phyloP scores from a whole-genome alignment of 2,113 vertebrate species.

The Microcebus griseorufus region DNA sequence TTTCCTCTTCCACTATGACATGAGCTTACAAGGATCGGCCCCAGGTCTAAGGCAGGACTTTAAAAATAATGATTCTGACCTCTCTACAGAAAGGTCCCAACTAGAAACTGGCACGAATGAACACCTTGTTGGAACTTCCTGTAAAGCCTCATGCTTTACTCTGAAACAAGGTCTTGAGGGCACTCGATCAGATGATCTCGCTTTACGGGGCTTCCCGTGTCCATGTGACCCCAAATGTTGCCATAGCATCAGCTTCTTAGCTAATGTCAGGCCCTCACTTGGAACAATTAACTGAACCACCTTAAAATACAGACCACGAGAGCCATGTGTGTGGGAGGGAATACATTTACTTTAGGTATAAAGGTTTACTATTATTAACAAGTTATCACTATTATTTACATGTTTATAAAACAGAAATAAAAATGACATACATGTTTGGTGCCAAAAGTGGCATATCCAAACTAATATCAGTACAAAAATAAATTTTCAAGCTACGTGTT shows the following conservation, averaged over 20 bases:
- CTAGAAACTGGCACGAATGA: not conserved
- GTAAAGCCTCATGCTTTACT: not conserved
- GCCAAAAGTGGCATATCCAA: conserved; percentile 71
- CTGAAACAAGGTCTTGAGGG: not conserved
- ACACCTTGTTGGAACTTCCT: not conserved
- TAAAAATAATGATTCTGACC: not conserved
- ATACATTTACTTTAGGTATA: conserved; percentile 78
- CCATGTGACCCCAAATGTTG: not conserved
- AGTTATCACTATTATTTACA: conserved; percentile 80
- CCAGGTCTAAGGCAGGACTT: not conserved
- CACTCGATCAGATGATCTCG: rapidly evolving
- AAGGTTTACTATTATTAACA: conserved; percentile 78
- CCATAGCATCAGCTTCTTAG: not conserved
- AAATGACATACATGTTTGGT: conserved; percentile 63
- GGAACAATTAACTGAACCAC: not conserved
- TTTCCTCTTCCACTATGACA: not conserved
- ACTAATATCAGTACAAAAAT: conserved; percentile 82
- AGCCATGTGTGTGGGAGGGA: conserved; percentile 27
- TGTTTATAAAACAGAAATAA: conserved; percentile 75
- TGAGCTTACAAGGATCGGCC: not conserved
- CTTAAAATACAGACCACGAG: not conserved
- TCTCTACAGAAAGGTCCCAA: not conserved
- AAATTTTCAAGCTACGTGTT: conserved; percentile 69
- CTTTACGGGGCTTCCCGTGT: not conserved
- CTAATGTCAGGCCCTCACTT: not conserved